Evolutionary conservation across 1,140 invertebrate genomes (phyloP), one percentile per base, ranked within the genome.

Genomic region (Ptiloglossa arizonensis): DNA sequence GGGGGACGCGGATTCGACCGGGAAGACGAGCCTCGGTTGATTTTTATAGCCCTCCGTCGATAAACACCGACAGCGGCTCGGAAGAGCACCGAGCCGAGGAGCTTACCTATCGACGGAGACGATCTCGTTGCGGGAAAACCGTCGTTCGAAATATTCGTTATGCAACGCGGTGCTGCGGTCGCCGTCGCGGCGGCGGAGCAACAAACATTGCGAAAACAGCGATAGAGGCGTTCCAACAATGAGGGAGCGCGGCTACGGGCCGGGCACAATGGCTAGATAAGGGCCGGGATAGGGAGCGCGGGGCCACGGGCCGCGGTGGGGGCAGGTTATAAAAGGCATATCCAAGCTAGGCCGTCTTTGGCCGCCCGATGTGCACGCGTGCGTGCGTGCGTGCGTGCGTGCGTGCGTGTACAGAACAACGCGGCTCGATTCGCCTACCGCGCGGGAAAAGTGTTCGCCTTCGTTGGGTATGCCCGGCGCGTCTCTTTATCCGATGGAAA

Each of bases 401-500:
- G 66, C 32, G 57, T 22, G 48, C 66, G 59, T 22, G 48, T 8
- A 32, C 32, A 48, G 32, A 52, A 54, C 48, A 59, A 57, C 41
- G 35, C 75, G 68, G 54, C 15, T 22, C 1, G 38, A 38, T 11
- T 24, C 35, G 11, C 13, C 35, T 62, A 11, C 69, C 57, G 69
- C 32, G 19, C 48, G 81, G 82, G 81, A 90, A 87, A 89, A 86
- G 88, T 85, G 80, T 86, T 89, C 87, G 79, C 86, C 85, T 86
- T 88, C 87, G 82, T 88, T 82, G 84, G 86, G 86, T 85, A 83
- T 87, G 87, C 87, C 69, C 64, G 79, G 87, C 83, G 87, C 85
- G 86, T 89, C 87, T 86, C 76, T 90, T 84, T 90, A 90, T 90
- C 89, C 88, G 88, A 88, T 89, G 75, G 77, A 90, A 87, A 87